Percentiles rank a stretch among this genome's conserved stretches.
phyloP scores from a whole-genome alignment of 2,113 vertebrate genomes.

The Himantopus leucocephalus region DNA sequence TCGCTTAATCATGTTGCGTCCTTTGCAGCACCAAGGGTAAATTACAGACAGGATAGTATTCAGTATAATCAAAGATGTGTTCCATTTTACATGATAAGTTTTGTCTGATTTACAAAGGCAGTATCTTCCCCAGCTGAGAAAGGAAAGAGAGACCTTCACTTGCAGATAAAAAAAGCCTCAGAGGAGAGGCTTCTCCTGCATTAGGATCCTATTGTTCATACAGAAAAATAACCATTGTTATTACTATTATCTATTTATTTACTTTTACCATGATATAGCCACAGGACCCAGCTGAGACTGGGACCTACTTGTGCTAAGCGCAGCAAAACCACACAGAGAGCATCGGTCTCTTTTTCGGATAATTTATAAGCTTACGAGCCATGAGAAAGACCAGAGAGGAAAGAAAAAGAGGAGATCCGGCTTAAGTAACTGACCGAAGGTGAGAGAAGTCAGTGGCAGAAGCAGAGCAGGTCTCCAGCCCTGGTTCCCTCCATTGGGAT shows the following conservation, averaged over 20 bases:
- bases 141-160: conserved; percentile 3
- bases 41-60: conserved; percentile 9
- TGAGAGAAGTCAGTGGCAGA: neutral
- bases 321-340: neutral
- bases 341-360: neutral
- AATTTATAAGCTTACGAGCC: neutral
- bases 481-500: accelerated
- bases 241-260: neutral
- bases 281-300: neutral
- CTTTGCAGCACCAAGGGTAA: conserved; percentile 27
- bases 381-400: neutral
- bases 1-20: conserved; percentile 12
- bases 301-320: neutral
- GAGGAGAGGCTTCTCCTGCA: neutral
- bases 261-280: neutral
- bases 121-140: neutral
- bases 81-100: conserved; percentile 14
- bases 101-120: conserved; percentile 31
- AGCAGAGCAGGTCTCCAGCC: neutral
- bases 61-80: conserved; percentile 31
- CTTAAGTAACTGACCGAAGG: neutral
- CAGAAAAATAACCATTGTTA: neutral
- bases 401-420: neutral
- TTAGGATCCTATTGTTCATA: neutral
- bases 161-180: neutral